phyloP scores from a whole-genome alignment of 2,797 vertebrate species.

The Typhlichthys subterraneus region DNA sequence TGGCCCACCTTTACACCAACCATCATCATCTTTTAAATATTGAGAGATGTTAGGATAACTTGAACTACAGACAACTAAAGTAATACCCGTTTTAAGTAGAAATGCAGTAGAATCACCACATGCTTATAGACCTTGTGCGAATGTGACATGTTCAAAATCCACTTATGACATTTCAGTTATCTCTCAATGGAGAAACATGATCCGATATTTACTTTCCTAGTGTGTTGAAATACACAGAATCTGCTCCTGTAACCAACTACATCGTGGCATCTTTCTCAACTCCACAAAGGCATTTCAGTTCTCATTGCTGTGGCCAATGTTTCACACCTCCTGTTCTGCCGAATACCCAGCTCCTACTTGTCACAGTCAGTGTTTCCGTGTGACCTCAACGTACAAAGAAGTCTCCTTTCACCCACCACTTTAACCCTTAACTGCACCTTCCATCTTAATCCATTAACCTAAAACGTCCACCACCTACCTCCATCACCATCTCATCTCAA shows the following conservation, averaged over 20 bases:
- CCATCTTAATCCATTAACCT: conserved; percentile 64
- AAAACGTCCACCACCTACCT: conserved; percentile 66
- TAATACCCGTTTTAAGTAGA: too few species aligned
- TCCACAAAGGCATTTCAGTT: conserved; percentile 23
- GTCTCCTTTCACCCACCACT: conserved; percentile 17
- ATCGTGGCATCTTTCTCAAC: conserved; percentile 26
- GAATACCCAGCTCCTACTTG: conserved; percentile 62
- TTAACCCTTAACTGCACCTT: conserved; percentile 22
- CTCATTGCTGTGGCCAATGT: conserved; percentile 23
- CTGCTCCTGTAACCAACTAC: conserved; percentile 28
- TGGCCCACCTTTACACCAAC: conserved; percentile 64
- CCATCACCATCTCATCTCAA: conserved; percentile 44
- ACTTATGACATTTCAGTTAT: too few species aligned
- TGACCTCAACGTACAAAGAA: conserved; percentile 27
- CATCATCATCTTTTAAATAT: conserved; percentile 43
- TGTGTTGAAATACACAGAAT: background rate
- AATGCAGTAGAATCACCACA: too few species aligned
- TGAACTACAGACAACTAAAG: conserved; percentile 40
- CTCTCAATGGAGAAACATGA: too few species aligned
- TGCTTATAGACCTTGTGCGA: too few species aligned
- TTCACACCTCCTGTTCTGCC: conserved; percentile 53
- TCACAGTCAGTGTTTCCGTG: conserved; percentile 34
- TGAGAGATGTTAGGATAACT: conserved; percentile 38
- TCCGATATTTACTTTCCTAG: too few species aligned
- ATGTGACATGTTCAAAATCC: too few species aligned